Evolutionary conservation across 2,113 vertebrate genomes (phyloP), one percentile per base, ranked within the genome.

Genomic region (Myotis davidii): DNA sequence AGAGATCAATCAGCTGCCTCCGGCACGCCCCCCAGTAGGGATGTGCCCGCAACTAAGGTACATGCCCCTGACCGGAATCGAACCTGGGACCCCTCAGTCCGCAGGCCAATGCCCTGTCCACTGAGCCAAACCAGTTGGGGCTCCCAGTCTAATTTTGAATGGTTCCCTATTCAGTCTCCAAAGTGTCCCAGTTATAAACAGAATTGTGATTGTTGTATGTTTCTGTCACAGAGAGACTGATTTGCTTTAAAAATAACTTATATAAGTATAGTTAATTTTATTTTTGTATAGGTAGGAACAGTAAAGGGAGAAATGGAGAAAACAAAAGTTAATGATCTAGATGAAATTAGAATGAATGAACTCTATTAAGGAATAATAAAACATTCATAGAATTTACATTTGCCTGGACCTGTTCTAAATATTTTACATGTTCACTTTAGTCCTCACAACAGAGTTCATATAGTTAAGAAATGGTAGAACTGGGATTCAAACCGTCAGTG

Each of bases 331-430:
- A 79, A 11, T 59, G 39, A 76, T 87, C 25, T 91, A 87, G 25
- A 94, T 86, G 50, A 96, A 95, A 88, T 69, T 74, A 54, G 39
- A 82, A 73, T 32, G 32, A 92, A 82, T 82, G 39, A 56, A 78
- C 16, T 88, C 52, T 84, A 32, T 29, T 69, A 74, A 92, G 34
- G 78, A 86, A 84, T 56, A 93, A 56, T 16, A 81, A 88, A 86
- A 92, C 59, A 73, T 78, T 74, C 34, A 81, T n/a, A 50, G 77
- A 94, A 88, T 39, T 81, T 56, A 64, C 9, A 54, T 25, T 39
- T 78, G 8, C n/a, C 82, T 84, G n/a, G 37, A 70, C 76, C n/a
- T 81, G 14, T 78, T 79, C 54, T 91, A n/a, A 54, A 42, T 88
- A 85, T 65, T 93, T 65, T 37, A 73, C 14, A 29, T 65, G 73